phyloP scores from a whole-genome alignment of 92 coral and sea anemone species.

The Phenganax stokvisi region DNA sequence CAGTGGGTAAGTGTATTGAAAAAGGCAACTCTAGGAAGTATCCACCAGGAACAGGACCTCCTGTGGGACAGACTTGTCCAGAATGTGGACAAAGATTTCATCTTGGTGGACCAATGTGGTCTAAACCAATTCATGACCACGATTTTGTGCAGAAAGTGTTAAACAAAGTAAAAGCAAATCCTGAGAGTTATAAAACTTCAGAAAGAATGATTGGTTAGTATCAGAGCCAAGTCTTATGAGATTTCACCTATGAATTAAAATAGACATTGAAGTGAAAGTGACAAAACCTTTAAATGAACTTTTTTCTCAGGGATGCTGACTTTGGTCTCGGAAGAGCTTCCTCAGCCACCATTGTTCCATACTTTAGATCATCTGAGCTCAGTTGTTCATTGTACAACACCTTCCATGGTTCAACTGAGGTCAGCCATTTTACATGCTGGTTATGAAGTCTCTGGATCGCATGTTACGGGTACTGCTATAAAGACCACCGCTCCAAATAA shows the following conservation, averaged over 20 bases:
- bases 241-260: not conserved
- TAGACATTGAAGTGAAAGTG: not conserved
- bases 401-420: conserved; percentile 86
- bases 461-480: conserved; percentile 78
- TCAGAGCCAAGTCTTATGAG: not conserved
- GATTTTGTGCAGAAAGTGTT: conserved; percentile 58
- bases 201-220: conserved; percentile 89
- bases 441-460: conserved; percentile 78
- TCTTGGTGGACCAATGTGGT: conserved; percentile 96
- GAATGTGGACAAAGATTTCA: conserved; percentile 73
- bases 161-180: conserved; percentile 55
- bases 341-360: conserved; percentile 65
- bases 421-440: conserved; percentile 81
- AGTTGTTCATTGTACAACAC: conserved; percentile 84
- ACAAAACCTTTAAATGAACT: not conserved
- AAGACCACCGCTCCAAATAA: conserved; percentile 85
- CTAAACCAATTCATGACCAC: conserved; percentile 64
- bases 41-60: conserved; percentile 93
- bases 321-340: conserved; percentile 68
- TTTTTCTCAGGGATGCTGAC: conserved; percentile 57
- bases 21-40: conserved; percentile 76
- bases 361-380: conserved; percentile 71
- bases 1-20: conserved; percentile 88
- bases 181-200: conserved; percentile 66
- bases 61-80: conserved; percentile 70